Evolutionary conservation across 2,113 vertebrate species (phyloP), one percentile per base, ranked within the genome.

Genomic region (Rhagologus leucostigma): DNA sequence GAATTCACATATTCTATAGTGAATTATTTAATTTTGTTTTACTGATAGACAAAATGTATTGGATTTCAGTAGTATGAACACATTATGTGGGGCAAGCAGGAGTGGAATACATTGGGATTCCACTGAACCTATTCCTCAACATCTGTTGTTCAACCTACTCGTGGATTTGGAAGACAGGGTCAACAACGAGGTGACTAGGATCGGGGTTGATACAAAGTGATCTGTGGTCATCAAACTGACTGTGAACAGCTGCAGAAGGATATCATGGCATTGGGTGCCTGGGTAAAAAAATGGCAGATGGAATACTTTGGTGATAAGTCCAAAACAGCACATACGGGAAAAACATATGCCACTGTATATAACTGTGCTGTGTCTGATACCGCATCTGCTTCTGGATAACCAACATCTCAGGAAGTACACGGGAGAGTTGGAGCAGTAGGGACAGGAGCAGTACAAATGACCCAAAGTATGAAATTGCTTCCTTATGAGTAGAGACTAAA

Each of bases 201-300:
- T 13, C 59, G 63, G 63, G 53, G 68, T 59, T 86, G 90, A 90
- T 88, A 84, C 59, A 93, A 89, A 96, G 50, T 94, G 90, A 93
- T 93, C 35, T 57, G 71, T 74, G 56, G 90, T 88, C 83, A 95
- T 96, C 86, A 74, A 95, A 88, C 42, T 92, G 88, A 96, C 90
- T 92, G 67, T 47, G 94, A 90, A 86, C 95, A 97, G 94, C 76
- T 96, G 96, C 55, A 73, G 57, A 85, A 85, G 23, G 16, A 63
- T 53, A 50, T 57, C 46, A 46, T 30, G 15, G 55, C 68, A 46
- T 9, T 90, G 59, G 55, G 59, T 53, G 68, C 84, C 49, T 76
- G 46, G 53, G 46, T 49, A 75, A 85, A 94, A 89, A 79, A 49
- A 89, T 26, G 82, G 76, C 95, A 97, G 88, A 95, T 92, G 92